Base-by-base conservation (phyloP, 2,113 vertebrate species). In the Callospermophilus lateralis region DNA sequence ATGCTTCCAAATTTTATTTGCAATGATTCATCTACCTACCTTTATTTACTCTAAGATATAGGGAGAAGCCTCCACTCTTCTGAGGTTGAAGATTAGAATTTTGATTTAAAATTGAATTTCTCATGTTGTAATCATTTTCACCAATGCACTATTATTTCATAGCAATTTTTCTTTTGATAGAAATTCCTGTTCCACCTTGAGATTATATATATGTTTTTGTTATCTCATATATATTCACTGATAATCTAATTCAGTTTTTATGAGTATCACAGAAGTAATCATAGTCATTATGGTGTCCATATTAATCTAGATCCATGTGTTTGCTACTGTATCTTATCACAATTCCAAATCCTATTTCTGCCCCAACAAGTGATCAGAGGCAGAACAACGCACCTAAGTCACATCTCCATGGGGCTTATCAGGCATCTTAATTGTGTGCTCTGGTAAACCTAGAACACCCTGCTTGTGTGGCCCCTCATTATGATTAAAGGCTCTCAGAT, bases 381-480 rank as follows among this genome's bases (percentile, higher is more conserved):
- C 63, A 70, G 45, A 17, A 77, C 15, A 67, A 37, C 30, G 86
- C 13, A 45, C 26, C 1, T 74, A 70, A 86, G 67, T 88, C 48
- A 68, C 32, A 39, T 48, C 51, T 48, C 70, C 42, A 10, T 37
- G 58, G 34, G 22, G 72, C 95, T 92, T 80, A 90, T 58, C 81
- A 84, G 87, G 53, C 72, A 72, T 17, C 34, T 87, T 63, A 65
- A 11, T 72, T 73, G 70, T 88, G 74, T 83, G 48, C 55, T 85
- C 53, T 90, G 73, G 58, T 72, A 92, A 92, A 89, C 53, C 61
- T 95, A 45, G 80, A 89, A 90, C 13, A 74, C 30, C 8, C 72
- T 92, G 53, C 80, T 48, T 15, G 34, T 96, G 90, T 90, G 96
- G 84, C 88, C 94, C 63, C 90, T 94, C 79, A 72, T 94, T 95